Conservation (phyloP, 2,888 invertebrate species). For the Oithona nana region DNA sequence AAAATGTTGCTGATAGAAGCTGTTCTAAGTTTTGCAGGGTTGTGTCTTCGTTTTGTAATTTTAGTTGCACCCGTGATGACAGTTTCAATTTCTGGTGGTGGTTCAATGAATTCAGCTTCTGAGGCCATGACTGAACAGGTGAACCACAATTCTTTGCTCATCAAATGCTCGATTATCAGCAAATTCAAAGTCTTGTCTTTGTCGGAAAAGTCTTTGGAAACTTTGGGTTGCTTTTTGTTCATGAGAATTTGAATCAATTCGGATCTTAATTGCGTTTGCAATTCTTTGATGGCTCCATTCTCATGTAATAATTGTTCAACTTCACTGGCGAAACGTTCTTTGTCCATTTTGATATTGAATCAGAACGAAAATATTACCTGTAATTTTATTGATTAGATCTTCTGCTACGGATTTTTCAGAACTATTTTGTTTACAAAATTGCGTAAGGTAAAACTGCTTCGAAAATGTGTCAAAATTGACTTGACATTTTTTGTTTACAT, state of each 20-base stretch:
- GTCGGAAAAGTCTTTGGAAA: background rate
- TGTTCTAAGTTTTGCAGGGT: background rate
- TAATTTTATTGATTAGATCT: no score
- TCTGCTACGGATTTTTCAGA: no score
- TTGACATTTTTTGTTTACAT: no score
- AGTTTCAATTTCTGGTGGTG: background rate
- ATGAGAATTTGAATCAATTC: background rate
- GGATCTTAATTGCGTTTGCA: background rate
- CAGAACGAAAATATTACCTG: no score
- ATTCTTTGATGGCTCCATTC: background rate
- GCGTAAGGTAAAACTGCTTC: no score
- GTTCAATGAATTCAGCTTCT: background rate
- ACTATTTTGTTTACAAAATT: no score
- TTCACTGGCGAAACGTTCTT: background rate
- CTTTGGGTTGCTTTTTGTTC: background rate
- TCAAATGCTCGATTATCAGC: background rate
- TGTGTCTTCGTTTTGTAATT: background rate
- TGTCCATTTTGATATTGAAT: background rate
- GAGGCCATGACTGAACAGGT: background rate
- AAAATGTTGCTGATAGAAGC: background rate
- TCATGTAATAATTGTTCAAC: background rate
- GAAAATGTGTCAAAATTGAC: no score
- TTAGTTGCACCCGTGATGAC: background rate
- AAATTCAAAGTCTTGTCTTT: background rate
- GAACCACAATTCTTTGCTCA: background rate